phyloP scores from a whole-genome alignment of 1,140 invertebrate species.

The Sipha flava region DNA sequence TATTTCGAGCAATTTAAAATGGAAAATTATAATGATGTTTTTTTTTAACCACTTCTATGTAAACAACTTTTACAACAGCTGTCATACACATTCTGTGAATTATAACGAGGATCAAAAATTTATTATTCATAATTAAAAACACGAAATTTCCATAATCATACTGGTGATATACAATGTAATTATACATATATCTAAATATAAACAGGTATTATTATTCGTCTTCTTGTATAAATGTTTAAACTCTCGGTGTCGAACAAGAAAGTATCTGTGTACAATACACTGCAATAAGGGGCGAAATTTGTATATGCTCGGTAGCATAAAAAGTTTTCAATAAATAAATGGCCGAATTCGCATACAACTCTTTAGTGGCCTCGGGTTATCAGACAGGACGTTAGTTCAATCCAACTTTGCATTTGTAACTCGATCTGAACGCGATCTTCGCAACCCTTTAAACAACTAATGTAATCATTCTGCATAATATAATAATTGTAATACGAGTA shows the following conservation, averaged over 20 bases:
- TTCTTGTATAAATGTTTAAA: neutral
- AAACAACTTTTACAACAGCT: neutral
- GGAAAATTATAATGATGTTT: neutral
- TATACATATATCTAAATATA: no score
- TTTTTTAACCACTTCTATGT: neutral
- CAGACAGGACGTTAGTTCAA: neutral
- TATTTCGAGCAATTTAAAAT: neutral
- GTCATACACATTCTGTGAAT: neutral
- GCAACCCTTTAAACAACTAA: neutral
- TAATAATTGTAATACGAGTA: neutral
- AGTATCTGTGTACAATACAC: neutral
- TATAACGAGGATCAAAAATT: neutral
- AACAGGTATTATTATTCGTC: no score
- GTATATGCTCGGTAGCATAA: no score
- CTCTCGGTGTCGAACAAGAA: neutral
- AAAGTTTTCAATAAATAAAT: neutral
- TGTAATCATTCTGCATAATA: neutral
- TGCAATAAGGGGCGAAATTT: no score
- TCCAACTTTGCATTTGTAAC: neutral
- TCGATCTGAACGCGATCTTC: neutral
- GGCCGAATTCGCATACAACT: neutral
- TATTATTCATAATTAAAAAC: neutral
- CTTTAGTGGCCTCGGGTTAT: neutral
- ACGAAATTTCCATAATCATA: neutral
- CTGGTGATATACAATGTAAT: no score